Base-by-base conservation (phyloP, 2,797 vertebrate genomes). In the Pseudopleuronectes americanus region DNA sequence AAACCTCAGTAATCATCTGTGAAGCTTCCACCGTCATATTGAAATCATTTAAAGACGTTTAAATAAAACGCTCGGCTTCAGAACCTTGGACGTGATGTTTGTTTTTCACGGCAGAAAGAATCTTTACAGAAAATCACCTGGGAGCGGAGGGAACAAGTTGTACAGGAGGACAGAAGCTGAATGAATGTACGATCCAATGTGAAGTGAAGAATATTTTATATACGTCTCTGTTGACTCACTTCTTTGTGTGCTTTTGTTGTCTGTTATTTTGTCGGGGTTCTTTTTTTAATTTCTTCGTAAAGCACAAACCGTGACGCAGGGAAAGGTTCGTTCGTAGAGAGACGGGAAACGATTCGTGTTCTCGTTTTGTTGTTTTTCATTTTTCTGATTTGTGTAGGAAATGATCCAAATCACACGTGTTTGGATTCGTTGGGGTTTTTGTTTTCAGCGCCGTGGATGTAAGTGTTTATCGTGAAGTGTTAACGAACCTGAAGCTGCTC, bases 121-220 rank as follows among this genome's bases (percentile, higher is more conserved):
- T 17, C 6, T 1, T 13, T 12, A n/a, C 2, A 47, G 45, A 16
- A 31, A 47, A n/a, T 1, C 17, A 47, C 17, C 47, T 6, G 14
- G 43, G 16, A 4, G 43, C 4, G 16, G 16, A 2, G 16, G 43
- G 47, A 48, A 21, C 24, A 26, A 71, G 56, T 3, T 12, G 57
- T 10, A 64, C 21, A 8, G 77, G 75, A 65, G 54, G 67, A 52
- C 51, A 77, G 45, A 52, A 77, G 54, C 49, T 21, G 56, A 83
- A 81, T 93, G 93, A 94, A 94, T 95, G 93, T 94, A 93, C 89
- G 87, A 86, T 86, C 91, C 76, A 94, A 94, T 93, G 93, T 95
- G 93, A 95, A 93, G 83, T 86, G 77, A 91, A 83, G 65, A 81
- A 72, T 61, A 70, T 83, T 83, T 88, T 45, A 6, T 45, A 5